Base-by-base conservation (phyloP, 2,797 vertebrate genomes). In the Meda fulgida region DNA sequence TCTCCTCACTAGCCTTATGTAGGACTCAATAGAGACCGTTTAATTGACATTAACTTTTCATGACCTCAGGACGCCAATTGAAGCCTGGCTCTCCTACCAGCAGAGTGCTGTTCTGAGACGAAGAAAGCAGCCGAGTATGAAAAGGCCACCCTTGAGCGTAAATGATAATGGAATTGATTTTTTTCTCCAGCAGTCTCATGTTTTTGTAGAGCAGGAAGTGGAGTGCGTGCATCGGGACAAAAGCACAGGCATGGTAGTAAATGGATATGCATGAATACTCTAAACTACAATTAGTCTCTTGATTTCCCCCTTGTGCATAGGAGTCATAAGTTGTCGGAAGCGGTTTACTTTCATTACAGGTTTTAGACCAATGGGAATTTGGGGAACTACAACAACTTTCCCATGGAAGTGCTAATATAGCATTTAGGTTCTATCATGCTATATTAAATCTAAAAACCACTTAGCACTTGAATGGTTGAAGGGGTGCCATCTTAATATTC, bases 161-260 rank as follows among this genome's bases (percentile, higher is more conserved):
- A 93, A 93, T 93, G 88, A 91, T 94, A 94, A 95, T 94, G 87
- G 91, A 63, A 92, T 92, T 90, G 92, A 95, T 93, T 93, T 89
- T 92, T 91, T 84, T 80, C 84, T 93, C 89, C 90, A 90, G 72
- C 84, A 89, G 87, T 87, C 89, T 89, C 85, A 84, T 86, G 88
- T 90, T 90, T 82, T 86, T 78, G 67, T 89, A 67, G 70, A 89
- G 87, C 83, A 87, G 72, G 58, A 88, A 80, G 80, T 63, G 70
- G 75, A 55, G 31, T 81, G 69, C 1, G 31, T 79, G 46, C 72
- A 53, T 84, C 2, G 60, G 21, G 36, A 70, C 67, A 40, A 72
- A 75, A 69, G 48, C 78, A 63, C 87, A 77, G 77, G 26, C 46
- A 46, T 80, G 70, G 46, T 60, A 69, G 72, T 85, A 81, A 83